Percentiles rank a stretch among this genome's conserved stretches.
Evolutionary conservation across 2,113 vertebrate species (phyloP).

Genomic region (Hemiprocne comata): DNA sequence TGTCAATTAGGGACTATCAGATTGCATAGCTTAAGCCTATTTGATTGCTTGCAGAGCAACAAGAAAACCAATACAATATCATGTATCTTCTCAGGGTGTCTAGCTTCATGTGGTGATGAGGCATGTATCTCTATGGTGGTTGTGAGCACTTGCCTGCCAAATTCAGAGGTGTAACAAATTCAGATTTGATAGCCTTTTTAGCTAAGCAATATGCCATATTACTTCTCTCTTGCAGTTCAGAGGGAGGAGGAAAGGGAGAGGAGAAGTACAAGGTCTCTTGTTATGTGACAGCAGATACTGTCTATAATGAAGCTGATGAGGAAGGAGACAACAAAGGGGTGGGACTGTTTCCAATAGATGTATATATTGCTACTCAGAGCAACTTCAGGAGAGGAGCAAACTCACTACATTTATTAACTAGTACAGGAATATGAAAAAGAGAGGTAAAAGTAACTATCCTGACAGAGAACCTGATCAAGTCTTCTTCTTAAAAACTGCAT

Average conservation of each 20-base stretch:
- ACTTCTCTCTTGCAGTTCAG: not conserved
- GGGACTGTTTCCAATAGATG: not conserved
- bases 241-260: not conserved
- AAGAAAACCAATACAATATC: not conserved
- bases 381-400: not conserved
- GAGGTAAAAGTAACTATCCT: not conserved
- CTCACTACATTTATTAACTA: not conserved
- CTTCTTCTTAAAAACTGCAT: not conserved
- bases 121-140: not conserved
- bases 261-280: not conserved
- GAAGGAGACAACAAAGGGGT: not conserved
- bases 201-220: not conserved
- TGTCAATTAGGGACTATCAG: constrained; percentile 48
- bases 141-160: not conserved
- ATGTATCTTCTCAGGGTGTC: constrained; percentile 1
- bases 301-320: not conserved
- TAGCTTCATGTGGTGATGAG: not conserved
- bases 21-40: not conserved
- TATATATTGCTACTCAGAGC: not conserved
- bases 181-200: not conserved
- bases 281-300: rapidly evolving
- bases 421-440: not conserved
- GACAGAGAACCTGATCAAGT: not conserved
- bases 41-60: constrained; percentile 7
- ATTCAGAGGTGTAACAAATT: not conserved